These are phyloP conservation scores for Spizaetus ornatus DNA, from an alignment of 2,113 vertebrate genomes.

Conservation along the genomic window DNA sequence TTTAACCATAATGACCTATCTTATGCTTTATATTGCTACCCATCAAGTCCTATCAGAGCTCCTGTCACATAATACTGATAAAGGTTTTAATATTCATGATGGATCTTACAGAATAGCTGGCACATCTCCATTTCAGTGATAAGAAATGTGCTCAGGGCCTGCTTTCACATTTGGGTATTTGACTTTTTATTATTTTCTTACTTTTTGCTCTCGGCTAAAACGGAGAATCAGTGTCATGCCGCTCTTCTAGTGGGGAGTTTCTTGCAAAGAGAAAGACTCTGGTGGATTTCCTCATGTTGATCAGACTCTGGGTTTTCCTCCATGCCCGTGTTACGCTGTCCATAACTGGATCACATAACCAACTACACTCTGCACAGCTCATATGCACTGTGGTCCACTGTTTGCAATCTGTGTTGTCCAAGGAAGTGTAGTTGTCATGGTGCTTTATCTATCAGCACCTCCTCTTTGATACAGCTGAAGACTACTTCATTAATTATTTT, in stretches of 20 bases:
- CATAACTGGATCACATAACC: not conserved
- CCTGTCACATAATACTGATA: not conserved
- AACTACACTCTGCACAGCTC: not conserved
- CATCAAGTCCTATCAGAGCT: conserved; percentile 1
- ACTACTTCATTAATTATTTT: not conserved
- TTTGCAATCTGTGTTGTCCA: not conserved
- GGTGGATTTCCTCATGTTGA: not conserved
- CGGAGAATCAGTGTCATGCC: not conserved
- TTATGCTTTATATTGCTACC: not conserved
- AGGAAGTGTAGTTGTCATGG: not conserved
- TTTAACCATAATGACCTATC: not conserved
- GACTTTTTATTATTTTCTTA: not conserved
- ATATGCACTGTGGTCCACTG: not conserved
- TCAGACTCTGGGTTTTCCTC: not conserved
- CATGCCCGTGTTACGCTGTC: not conserved
- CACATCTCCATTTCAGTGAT: not conserved
- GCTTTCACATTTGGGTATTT: not conserved
- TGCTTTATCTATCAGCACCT: not conserved
- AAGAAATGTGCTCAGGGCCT: not conserved
- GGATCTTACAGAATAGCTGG: not conserved
- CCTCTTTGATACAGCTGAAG: not conserved
- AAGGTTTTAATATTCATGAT: not conserved
- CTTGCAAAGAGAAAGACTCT: not conserved
- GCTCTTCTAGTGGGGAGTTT: not conserved
- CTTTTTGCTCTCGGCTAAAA: not conserved